Conservation (phyloP, 2,888 invertebrate species). For the Nephrotoma flavescens region DNA sequence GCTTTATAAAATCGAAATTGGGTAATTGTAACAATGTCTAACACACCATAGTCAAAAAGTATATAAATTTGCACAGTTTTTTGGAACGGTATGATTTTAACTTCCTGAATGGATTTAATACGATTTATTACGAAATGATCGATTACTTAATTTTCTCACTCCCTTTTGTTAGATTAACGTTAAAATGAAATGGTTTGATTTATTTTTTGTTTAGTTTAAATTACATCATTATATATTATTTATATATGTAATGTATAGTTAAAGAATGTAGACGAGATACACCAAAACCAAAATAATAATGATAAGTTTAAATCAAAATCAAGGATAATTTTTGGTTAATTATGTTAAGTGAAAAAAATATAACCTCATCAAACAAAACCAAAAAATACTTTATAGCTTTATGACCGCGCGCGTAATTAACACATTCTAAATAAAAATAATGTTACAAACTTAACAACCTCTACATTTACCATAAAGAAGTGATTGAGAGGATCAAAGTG, state of each 20-base stretch:
- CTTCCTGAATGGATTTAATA: not conserved
- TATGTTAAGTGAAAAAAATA: not conserved
- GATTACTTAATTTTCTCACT: not conserved
- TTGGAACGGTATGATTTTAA: not conserved
- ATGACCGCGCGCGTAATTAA: not conserved
- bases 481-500: not conserved
- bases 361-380: not conserved
- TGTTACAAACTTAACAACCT: not conserved
- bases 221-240: not conserved
- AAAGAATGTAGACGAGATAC: not conserved
- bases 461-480: not conserved
- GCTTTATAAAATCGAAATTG: not conserved
- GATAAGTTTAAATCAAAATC: not conserved
- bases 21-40: not conserved
- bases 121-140: not conserved
- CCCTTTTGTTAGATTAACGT: not conserved
- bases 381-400: not conserved
- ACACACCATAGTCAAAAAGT: not conserved
- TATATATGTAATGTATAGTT: not conserved
- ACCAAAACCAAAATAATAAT: not conserved
- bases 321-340: not conserved
- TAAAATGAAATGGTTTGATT: not conserved
- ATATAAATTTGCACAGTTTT: not conserved
- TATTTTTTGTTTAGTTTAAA: not conserved
- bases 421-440: not conserved